phyloP scores from a whole-genome alignment of 2,113 vertebrate species.

The Harpagus bidentatus region DNA sequence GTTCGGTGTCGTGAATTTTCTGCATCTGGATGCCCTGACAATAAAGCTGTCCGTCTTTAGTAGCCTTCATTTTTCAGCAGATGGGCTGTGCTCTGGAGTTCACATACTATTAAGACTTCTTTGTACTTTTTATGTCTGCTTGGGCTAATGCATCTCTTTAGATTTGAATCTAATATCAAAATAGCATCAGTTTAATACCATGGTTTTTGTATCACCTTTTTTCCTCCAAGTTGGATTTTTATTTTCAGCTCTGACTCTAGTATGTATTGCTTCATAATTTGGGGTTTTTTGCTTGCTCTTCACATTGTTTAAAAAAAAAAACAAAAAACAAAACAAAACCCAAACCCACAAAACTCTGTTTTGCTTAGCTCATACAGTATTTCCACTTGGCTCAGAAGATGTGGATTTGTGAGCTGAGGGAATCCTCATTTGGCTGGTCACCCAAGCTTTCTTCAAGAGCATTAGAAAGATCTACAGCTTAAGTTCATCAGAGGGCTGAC shows the following conservation, averaged over 20 bases:
- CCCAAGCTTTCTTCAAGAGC: constrained; percentile 19
- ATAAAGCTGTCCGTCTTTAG: not conserved
- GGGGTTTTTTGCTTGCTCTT: constrained; percentile 21
- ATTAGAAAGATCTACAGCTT: constrained; percentile 49
- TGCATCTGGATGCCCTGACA: not conserved
- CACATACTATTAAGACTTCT: not conserved
- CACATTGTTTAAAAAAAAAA: not conserved
- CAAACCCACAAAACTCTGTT: not conserved
- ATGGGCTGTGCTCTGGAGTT: not conserved
- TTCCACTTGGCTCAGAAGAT: constrained; percentile 44
- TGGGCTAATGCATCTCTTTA: not conserved
- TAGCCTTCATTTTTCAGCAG: not conserved
- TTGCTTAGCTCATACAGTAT: constrained; percentile 3
- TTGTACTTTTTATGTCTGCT: not conserved
- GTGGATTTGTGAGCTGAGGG: constrained; percentile 36
- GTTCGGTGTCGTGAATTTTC: not conserved
- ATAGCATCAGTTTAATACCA: not conserved
- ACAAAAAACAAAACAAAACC: not conserved
- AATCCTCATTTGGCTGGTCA: constrained; percentile 35
- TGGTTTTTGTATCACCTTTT: not conserved
- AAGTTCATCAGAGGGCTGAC: constrained; percentile 32
- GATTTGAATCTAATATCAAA: not conserved
- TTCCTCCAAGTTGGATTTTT: not conserved
- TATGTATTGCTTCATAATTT: constrained; percentile 4
- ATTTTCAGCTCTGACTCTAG: constrained; percentile 14